These are phyloP conservation scores for Uropsilus gracilis DNA, from an alignment of 2,113 vertebrate species.

Conservation along the genomic window DNA sequence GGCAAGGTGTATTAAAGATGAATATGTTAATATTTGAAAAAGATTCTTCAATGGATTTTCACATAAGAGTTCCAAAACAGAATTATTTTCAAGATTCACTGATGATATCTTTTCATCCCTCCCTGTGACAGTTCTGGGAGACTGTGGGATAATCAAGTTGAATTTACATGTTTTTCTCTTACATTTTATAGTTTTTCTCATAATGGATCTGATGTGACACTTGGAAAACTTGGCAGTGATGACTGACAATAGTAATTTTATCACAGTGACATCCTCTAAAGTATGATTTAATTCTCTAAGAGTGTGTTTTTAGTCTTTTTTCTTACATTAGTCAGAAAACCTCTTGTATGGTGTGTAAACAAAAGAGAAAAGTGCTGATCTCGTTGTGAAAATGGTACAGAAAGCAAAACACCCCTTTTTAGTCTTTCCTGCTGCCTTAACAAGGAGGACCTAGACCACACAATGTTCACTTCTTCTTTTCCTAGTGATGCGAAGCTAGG, in stretches of 20 bases:
- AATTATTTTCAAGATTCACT: not conserved
- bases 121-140: not conserved
- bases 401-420: not conserved
- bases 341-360: not conserved
- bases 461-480: not conserved
- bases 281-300: not conserved
- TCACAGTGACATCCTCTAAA: not conserved
- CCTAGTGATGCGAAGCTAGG: too few relatives aligned
- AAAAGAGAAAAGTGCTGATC: not conserved
- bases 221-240: not conserved
- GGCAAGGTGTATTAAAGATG: not conserved
- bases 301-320: not conserved
- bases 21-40: not conserved
- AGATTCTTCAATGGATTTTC: not conserved
- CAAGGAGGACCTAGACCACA: not conserved
- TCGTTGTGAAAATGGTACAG: not conserved
- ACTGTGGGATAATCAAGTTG: not conserved
- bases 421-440: not conserved
- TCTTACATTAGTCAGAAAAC: not conserved
- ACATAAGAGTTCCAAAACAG: not conserved
- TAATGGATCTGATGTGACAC: not conserved
- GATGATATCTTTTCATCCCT: not conserved
- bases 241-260: not conserved
- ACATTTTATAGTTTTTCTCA: not conserved
- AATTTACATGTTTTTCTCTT: conserved; percentile 5